Base-by-base conservation (phyloP, 2,888 invertebrate species). In the Cerastoderma edule region DNA sequence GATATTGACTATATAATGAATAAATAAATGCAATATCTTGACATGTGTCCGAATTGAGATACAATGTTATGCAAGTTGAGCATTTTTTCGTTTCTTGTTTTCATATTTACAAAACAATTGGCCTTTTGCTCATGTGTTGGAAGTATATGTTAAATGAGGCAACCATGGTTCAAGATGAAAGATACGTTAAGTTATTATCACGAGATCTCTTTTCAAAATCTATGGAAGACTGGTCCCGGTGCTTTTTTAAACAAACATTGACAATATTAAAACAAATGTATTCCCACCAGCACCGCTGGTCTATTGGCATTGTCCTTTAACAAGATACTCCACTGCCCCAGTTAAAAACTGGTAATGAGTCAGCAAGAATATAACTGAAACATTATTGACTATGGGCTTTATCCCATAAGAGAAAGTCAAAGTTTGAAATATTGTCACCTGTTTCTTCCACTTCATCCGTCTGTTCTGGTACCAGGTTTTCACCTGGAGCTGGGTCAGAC, bases 401-500 rank as follows among this genome's bases (percentile, higher is more conserved):
- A n/a, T n/a, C n/a, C n/a, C n/a, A n/a, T n/a, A n/a, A n/a, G n/a
- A n/a, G n/a, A n/a, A n/a, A n/a, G n/a, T 39, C 16, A 39, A 39
- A 16, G 16, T 10, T 39, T 13, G 6, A 22, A 13, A 63, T 33
- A 24, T 35, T 54, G 46, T 79, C 72, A 93, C 93, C 90, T 93
- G 92, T 84, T 93, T 93, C 81, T 93, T 93, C 93, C 93, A 93
- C 81, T 93, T 93, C 93, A 93, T 93, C 56, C 93, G 81, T 56
- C 93, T 76, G 85, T 93, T 93, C 85, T 93, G 93, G 84, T 93
- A 93, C 93, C 93, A 93, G 0, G 93, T 93, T 83, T 93, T 93
- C 22, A 93, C 93, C 78, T 93, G 93, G 6, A 93, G 89, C 83
- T 93, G 93, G 0, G 92, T 92, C 39, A 93, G 88, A 0, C 93